Percentiles rank a stretch among this genome's conserved stretches.
Conservation (phyloP, 2,797 vertebrate species). For the Parauchenoglanis ngamensis region DNA sequence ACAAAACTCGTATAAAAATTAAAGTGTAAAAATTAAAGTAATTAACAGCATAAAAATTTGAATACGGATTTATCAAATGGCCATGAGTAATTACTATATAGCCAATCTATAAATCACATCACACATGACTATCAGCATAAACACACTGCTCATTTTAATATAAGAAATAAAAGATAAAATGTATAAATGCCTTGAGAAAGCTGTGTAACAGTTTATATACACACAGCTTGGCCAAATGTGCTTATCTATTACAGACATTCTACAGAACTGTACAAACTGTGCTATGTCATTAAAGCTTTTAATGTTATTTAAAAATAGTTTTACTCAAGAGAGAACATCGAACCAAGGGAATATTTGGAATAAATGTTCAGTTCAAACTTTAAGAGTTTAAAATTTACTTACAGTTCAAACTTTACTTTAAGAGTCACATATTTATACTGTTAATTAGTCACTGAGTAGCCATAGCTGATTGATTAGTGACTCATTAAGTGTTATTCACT, state of each 20-base stretch:
- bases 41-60: background rate
- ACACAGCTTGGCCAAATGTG: background rate
- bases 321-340: background rate
- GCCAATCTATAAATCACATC: background rate
- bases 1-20: background rate
- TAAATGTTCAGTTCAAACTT: background rate
- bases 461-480: background rate
- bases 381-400: background rate
- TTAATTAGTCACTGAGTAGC: background rate
- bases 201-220: background rate
- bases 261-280: background rate
- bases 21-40: background rate
- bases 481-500: too few relatives aligned
- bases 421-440: background rate
- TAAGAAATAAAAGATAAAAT: background rate
- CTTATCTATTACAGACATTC: background rate
- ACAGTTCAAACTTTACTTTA: background rate
- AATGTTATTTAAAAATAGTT: background rate
- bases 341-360: background rate
- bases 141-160: background rate
- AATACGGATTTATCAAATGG: background rate
- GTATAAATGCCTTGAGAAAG: background rate
- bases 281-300: conserved; percentile 1
- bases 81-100: background rate
- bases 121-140: background rate